These are phyloP conservation scores for Sus scrofa DNA, from an alignment of 2,113 vertebrate species.

Conservation along the genomic window T2T-Sscrofa CM000813.6:124375501-124376000, in stretches of 20 bases:
- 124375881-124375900: neutral
- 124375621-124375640: neutral
- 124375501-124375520: neutral
- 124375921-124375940: neutral
- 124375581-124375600: neutral
- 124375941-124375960: neutral
- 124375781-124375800: neutral
- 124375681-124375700: neutral
- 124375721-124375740: neutral
- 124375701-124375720: neutral
- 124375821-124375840: neutral
- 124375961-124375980: neutral
- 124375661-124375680: neutral
- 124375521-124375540: neutral
- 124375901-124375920: neutral
- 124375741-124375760: neutral
- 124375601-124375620: neutral
- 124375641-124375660: neutral
- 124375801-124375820: neutral
- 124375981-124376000: neutral
- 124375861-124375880: neutral
- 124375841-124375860: conserved; percentile 10
- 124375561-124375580: neutral
- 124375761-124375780: neutral
- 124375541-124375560: neutral